phyloP scores from a whole-genome alignment of 1,140 invertebrate species.

The Eurosta solidaginis region DNA sequence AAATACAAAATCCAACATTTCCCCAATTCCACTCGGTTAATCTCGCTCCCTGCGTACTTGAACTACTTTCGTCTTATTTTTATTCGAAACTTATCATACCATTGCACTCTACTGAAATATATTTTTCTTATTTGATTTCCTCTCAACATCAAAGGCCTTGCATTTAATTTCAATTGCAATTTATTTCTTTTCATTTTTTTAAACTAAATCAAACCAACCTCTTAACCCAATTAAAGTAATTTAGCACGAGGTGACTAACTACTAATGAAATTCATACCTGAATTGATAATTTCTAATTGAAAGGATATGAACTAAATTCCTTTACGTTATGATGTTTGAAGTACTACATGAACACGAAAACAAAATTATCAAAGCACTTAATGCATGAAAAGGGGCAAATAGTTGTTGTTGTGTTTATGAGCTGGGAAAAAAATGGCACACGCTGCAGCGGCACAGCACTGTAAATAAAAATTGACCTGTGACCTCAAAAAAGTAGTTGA shows the following conservation, averaged over 20 bases:
- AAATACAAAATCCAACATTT: no score
- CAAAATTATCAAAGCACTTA: neutral
- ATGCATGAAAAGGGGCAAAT: neutral
- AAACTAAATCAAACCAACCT: no score
- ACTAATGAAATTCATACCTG: neutral
- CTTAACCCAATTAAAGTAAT: neutral
- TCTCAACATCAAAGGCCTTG: no score
- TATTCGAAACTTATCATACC: neutral
- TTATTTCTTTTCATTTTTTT: no score
- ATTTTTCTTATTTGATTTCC: neutral
- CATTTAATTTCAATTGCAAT: no score
- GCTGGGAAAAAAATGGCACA: constrained; percentile 15
- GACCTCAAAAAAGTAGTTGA: constrained; percentile 18
- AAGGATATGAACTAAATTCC: neutral
- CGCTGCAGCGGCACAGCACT: neutral
- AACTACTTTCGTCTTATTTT: no score
- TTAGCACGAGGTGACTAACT: neutral
- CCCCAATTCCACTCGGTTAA: no score
- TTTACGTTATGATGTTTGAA: neutral
- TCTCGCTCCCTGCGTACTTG: no score
- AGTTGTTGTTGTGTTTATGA: neutral
- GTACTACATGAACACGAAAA: neutral
- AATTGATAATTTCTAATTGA: neutral
- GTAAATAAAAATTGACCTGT: constrained; percentile 3
- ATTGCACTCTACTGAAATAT: neutral